Base-by-base conservation (phyloP, 2,113 vertebrate species). In the Zapornia atra region DNA sequence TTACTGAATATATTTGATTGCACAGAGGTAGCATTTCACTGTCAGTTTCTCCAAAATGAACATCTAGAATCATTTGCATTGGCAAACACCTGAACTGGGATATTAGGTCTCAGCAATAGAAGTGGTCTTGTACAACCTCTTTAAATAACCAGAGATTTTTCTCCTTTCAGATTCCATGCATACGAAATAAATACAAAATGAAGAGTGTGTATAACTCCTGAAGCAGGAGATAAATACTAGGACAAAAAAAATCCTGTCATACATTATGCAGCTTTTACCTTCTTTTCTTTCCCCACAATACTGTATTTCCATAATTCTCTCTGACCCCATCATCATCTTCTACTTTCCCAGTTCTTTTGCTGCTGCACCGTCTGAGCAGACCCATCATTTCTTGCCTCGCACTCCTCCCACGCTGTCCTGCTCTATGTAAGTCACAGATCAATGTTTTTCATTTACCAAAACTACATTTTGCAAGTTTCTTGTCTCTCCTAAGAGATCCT, bases 1-100 rank as follows among this genome's bases (percentile, higher is more conserved):
- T 77, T 48, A 33, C n/a, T 95, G 94, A 90, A 95, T 93, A 59
- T 31, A 77, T 96, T 44, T 96, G 82, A 92, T 94, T 90, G 29
- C 79, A 70, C 15, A 86, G 22, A 81, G 28, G 34, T 73, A 82
- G 7, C 48, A 88, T 70, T 77, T 85, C 42, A 51, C 88, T 66
- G 59, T 57, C 86, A 65, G 21, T 28, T 69, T 38, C 81, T 82
- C 54, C 53, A 87, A 57, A 94, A 60, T 2, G 7, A 92, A 73
- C 13, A 28, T 29, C 29, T 15, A 70, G 51, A 46, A 77, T 70
- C 61, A 82, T 73, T 59, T 80, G 24, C 87, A 73, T 54, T 83
- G 78, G 80, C 56, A 80, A 91, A 80, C 6, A 90, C 46, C 82
- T 83, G 75, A 66, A 66, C 66, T 31, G 46, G 54, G 44, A 57